Conservation (phyloP, 2,888 invertebrate species). For the Caenorhabditis wallacei region DNA sequence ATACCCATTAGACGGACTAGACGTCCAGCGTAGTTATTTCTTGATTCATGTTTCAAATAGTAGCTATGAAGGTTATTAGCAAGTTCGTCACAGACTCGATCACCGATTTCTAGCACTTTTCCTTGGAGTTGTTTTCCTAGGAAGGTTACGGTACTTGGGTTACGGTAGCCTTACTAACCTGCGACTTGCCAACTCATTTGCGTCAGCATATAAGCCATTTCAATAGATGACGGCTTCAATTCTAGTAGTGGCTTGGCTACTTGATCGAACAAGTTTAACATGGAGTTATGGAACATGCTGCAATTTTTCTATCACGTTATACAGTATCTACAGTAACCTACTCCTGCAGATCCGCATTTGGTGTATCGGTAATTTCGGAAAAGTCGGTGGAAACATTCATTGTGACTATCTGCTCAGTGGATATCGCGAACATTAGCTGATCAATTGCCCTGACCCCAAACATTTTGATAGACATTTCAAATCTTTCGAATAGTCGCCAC, state of each 20-base stretch:
- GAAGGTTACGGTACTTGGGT: background rate
- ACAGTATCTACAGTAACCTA: slow-evolving; percentile 56
- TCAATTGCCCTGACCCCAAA: slow-evolving; percentile 19
- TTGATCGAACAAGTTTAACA: slow-evolving; percentile 34
- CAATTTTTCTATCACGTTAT: slow-evolving; percentile 42
- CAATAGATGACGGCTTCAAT: slow-evolving; percentile 36
- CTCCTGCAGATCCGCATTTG: background rate
- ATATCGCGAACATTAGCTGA: slow-evolving; percentile 47
- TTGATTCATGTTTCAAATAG: slow-evolving; percentile 57
- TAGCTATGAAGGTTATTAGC: slow-evolving; percentile 66
- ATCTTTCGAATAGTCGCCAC: slow-evolving; percentile 62
- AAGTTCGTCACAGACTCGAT: slow-evolving; percentile 58
- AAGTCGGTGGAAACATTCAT: slow-evolving; percentile 32
- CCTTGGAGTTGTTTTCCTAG: slow-evolving; percentile 55
- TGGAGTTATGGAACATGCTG: slow-evolving; percentile 51
- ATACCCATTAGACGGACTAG: slow-evolving; percentile 69
- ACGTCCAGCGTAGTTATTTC: slow-evolving; percentile 69
- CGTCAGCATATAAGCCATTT: slow-evolving; percentile 63
- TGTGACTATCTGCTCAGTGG: slow-evolving; percentile 34
- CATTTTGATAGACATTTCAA: slow-evolving; percentile 56
- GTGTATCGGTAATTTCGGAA: slow-evolving; percentile 27
- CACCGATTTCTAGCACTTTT: slow-evolving; percentile 51
- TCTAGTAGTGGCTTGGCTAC: slow-evolving; percentile 46
- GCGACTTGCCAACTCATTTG: slow-evolving; percentile 64
- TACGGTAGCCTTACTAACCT: slow-evolving; percentile 28